phyloP scores from a whole-genome alignment of 2,113 vertebrate species.

The Eptesicus fuscus region DNA sequence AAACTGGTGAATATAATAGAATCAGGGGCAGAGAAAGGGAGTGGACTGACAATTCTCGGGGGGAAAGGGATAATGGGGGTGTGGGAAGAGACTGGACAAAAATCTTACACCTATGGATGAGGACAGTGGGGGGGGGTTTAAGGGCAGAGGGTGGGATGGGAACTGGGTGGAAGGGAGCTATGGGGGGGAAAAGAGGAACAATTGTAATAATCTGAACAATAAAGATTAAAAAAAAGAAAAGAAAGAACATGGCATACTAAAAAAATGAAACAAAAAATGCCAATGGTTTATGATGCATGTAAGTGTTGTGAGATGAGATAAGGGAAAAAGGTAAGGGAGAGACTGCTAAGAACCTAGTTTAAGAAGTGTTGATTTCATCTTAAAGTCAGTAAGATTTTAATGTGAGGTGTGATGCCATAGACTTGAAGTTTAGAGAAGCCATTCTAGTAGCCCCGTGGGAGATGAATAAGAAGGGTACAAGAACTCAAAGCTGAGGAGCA shows the following conservation, averaged over 20 bases:
- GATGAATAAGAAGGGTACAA: neutral
- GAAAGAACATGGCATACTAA: neutral
- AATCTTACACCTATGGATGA: too few species aligned
- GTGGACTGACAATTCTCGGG: too few species aligned
- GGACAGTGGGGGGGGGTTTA: too few species aligned
- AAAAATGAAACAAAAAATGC: neutral
- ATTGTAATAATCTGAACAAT: too few species aligned
- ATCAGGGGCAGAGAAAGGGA: too few species aligned
- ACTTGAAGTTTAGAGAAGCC: neutral
- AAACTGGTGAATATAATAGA: too few species aligned
- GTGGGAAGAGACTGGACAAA: too few species aligned
- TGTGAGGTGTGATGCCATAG: neutral
- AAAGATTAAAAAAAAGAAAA: too few species aligned
- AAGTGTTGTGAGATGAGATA: neutral
- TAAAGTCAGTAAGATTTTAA: neutral
- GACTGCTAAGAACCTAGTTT: neutral
- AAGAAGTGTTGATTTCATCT: neutral
- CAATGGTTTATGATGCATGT: neutral
- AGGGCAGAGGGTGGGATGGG: too few species aligned
- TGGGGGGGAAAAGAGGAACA: too few species aligned
- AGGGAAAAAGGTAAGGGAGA: neutral
- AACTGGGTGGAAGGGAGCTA: too few species aligned
- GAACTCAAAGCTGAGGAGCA: neutral
- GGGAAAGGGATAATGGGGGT: too few species aligned
- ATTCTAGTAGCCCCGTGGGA: neutral